These are phyloP conservation scores for Polyommatus icarus DNA, from an alignment of 2,888 invertebrate species.

Conservation along the genomic window DNA sequence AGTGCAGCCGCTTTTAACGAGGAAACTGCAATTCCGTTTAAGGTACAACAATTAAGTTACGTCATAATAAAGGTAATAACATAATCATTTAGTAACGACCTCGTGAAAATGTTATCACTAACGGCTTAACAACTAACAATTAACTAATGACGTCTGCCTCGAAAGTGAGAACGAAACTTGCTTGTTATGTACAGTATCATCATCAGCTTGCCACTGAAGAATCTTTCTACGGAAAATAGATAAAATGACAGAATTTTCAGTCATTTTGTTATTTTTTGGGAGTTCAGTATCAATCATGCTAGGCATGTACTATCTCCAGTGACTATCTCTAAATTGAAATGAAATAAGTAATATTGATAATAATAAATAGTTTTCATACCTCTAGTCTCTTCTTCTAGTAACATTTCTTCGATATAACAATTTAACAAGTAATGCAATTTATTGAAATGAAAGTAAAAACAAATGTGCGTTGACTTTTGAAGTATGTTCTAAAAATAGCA, in stretches of 20 bases:
- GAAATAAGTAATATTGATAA: no score
- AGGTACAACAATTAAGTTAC: not conserved
- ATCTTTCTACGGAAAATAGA: not conserved
- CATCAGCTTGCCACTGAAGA: not conserved
- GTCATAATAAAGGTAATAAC: not conserved
- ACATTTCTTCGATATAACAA: no score
- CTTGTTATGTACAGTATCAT: not conserved
- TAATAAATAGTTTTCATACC: no score
- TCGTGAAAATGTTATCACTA: constrained; percentile 18
- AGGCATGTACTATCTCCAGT: no score
- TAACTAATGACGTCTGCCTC: constrained; percentile 23
- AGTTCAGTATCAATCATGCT: no score
- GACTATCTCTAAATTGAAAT: no score
- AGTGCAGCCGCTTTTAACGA: not conserved
- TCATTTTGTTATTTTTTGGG: no score
- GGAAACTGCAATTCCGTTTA: constrained; percentile 1
- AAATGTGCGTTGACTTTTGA: not conserved
- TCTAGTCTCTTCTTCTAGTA: no score
- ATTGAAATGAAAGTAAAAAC: not conserved
- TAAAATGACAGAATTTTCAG: not conserved
- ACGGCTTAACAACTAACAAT: constrained; percentile 17
- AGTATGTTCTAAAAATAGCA: not conserved
- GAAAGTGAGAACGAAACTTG: constrained; percentile 27
- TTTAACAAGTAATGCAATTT: not conserved
- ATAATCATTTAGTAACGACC: constrained; percentile 19